Conservation (phyloP, 2,888 invertebrate genomes). For the Amiota mariae region DNA sequence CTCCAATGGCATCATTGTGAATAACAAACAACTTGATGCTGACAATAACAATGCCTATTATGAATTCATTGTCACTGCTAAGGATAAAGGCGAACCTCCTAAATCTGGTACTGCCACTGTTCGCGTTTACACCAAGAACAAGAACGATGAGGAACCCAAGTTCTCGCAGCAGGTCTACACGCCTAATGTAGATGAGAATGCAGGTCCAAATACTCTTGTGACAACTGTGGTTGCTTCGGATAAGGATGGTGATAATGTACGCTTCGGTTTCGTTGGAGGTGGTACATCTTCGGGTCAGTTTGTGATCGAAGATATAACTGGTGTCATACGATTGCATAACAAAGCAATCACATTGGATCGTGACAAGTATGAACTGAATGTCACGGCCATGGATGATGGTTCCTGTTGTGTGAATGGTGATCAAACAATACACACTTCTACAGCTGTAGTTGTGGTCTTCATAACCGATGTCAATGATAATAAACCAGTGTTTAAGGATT, state of each 20-base stretch:
- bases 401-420: conserved; percentile 95
- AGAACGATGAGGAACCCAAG: conserved; percentile 97
- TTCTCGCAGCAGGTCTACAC: conserved; percentile 97
- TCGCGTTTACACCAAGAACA: conserved; percentile 96
- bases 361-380: conserved; percentile 96
- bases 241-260: conserved; percentile 96
- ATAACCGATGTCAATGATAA: conserved; percentile 98
- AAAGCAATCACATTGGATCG: conserved; percentile 90
- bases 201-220: conserved; percentile 94
- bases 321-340: conserved; percentile 91
- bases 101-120: conserved; percentile 95
- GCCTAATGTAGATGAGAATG: conserved; percentile 96
- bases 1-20: conserved; percentile 92
- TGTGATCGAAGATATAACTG: conserved; percentile 95
- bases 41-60: conserved; percentile 98
- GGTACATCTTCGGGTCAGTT: conserved; percentile 93
- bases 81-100: conserved; percentile 94
- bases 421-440: conserved; percentile 90
- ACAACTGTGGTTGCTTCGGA: conserved; percentile 98
- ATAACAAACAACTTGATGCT: conserved; percentile 93
- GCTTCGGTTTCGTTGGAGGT: conserved; percentile 93
- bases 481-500: conserved; percentile 96
- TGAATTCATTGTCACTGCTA: conserved; percentile 94
- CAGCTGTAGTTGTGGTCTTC: conserved; percentile 95
- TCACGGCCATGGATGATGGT: conserved; percentile 98